phyloP scores from a whole-genome alignment of 2,797 vertebrate species.

The Crax fasciolata region DNA sequence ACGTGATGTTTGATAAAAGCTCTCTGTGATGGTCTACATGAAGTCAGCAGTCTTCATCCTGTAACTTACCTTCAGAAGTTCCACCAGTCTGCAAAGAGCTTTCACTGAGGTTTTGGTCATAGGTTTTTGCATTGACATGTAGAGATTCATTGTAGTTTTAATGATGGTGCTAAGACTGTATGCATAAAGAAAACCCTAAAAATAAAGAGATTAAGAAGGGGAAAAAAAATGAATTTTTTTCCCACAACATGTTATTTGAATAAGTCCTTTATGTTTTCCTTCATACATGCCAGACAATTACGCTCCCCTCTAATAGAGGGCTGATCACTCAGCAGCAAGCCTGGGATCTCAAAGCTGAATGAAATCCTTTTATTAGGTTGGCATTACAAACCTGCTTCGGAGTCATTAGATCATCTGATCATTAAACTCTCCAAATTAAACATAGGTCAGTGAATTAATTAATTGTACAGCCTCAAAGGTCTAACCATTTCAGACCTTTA shows the following conservation, averaged over 20 bases:
- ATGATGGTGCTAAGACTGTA: conserved; percentile 96
- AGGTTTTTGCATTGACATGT: conserved; percentile 97
- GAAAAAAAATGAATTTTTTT: not conserved
- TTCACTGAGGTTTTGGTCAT: conserved; percentile 99
- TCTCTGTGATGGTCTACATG: not conserved
- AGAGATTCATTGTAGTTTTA: conserved; percentile 98
- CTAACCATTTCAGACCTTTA: not conserved
- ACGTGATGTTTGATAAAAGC: not conserved
- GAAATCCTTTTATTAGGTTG: not conserved
- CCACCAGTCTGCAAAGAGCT: conserved; percentile 94
- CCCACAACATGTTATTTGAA: not conserved
- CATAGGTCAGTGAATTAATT: not conserved
- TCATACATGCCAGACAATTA: not conserved
- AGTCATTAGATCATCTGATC: not conserved
- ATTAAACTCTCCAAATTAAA: not conserved
- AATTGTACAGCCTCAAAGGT: not conserved
- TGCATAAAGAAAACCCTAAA: conserved; percentile 95
- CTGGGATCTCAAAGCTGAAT: not conserved
- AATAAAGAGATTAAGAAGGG: not conserved
- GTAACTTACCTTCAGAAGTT: conserved; percentile 92
- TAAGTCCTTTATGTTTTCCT: not conserved
- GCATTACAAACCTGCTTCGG: not conserved
- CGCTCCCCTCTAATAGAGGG: not conserved
- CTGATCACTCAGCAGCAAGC: not conserved
- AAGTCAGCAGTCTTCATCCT: not conserved